Conservation (phyloP, 2,797 vertebrate genomes). For the Lepilemur septentrionalis region DNA sequence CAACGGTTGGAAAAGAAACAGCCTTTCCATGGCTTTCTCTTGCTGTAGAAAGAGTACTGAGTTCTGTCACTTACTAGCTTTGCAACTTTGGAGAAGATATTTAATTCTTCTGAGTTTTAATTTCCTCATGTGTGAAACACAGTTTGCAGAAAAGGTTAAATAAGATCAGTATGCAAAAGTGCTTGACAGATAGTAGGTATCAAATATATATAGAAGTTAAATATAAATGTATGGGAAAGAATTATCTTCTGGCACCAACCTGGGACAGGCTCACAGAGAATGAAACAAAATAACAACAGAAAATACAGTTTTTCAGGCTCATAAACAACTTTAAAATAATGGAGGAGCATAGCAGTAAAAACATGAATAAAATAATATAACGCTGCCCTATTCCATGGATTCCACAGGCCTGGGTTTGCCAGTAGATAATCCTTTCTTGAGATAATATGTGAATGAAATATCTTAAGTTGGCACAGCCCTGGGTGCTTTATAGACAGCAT, state of each 20-base stretch:
- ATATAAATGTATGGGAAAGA: slow-evolving; percentile 23
- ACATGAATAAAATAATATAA: slow-evolving; percentile 21
- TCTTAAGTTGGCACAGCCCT: not conserved
- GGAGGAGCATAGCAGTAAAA: slow-evolving; percentile 21
- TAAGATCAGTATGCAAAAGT: slow-evolving; percentile 15
- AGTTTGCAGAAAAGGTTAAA: slow-evolving; percentile 4
- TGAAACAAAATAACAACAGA: slow-evolving; percentile 4
- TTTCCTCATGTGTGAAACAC: not conserved
- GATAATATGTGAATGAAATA: not conserved
- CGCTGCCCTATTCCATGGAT: not conserved
- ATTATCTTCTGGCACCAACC: slow-evolving; percentile 12
- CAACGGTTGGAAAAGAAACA: not conserved
- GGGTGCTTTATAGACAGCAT: not conserved
- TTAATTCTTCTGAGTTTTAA: slow-evolving; percentile 28
- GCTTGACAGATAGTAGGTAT: not conserved
- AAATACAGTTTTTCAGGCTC: not conserved
- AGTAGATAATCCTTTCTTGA: slow-evolving; percentile 22
- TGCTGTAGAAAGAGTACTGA: not conserved
- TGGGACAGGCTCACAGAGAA: not conserved
- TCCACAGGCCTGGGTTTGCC: not conserved
- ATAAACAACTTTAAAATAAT: slow-evolving; percentile 35
- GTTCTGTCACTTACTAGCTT: not conserved
- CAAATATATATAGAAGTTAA: not conserved
- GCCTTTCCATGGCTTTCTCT: not conserved
- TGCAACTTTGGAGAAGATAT: not conserved